Base-by-base conservation (phyloP, 2,797 vertebrate genomes). In the Hydrolagus colliei region DNA sequence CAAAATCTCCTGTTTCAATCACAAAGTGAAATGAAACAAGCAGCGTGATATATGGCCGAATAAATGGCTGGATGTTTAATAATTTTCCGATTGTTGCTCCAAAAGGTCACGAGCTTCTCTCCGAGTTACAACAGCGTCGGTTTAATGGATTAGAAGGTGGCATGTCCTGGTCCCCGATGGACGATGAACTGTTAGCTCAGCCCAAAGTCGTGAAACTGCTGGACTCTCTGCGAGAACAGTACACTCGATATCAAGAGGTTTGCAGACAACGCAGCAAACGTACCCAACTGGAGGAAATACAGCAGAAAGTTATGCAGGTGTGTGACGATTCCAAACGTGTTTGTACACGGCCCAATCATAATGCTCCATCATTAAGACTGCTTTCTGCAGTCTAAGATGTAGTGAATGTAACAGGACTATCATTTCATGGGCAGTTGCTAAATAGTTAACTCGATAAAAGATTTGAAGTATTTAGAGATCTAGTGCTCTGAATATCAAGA, bases 261-360 rank as follows among this genome's bases (percentile, higher is more conserved):
- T 98, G 97, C 88, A 91, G 97, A 16, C 97, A 97, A 77, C 94
- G 97, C 14, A 99, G 96, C 92, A 98, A 98, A 63, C 96, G 97
- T 86, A 96, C 95, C 0, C 98, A 99, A 88, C 94, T 99, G 0
- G 97, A 99, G 86, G 97, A 99, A 90, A 96, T 99, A 88, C 97
- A 98, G 16, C 94, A 97, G 93, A 99, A 98, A 89, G 97, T 98
- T 90, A 98, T 98, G 96, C 97, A 99, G 97, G 97, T 98, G 93
- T 88, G 92, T 87, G 63, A 14, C 75, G 32, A 77, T 41, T 71
- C 8, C 18, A 8, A 67, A 63, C 62, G 59, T 63, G 41, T 52
- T 52, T 27, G 63, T 63, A 18, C 16, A 71, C 16, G 12, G 35
- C 41, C 68, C 6, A 65, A 27, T 27, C 27, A 27, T 27, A 27